Evolutionary conservation across 2,797 vertebrate species (phyloP), one percentile per base, ranked within the genome.

Genomic region (Sebastiscus albofasciatus): DNA sequence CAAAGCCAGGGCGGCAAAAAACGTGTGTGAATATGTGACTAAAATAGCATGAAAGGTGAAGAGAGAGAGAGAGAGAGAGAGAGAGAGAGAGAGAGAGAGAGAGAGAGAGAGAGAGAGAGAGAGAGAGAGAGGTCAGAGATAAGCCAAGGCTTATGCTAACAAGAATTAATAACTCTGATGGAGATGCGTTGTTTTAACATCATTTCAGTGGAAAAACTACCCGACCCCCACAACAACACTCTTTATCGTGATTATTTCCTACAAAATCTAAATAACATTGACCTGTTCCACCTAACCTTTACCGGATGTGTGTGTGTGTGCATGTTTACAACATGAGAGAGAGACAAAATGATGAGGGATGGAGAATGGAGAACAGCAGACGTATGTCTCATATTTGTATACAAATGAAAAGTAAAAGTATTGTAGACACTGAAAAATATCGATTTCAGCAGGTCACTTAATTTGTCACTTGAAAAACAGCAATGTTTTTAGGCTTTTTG

Each of bases 121-220:
- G 18, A 22, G 52, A 34, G n/a, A 29, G 61, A 54, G 65, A 49
- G 80, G 67, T 83, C 81, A 81, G 81, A 80, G 86, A 93, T 91
- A 92, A 94, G 85, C 86, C 83, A 83, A 71, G 82, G 88, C 89
- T 75, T 92, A 91, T 89, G 54, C 87, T 88, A 92, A 90, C 86
- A 92, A 82, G 90, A 92, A 92, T 92, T 88, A 90, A 92, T 91
- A 92, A 89, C 78, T 67, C 72, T 86, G 92, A 93, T 92, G 85
- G 85, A 92, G 85, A 90, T 92, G 82, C 79, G 80, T 82, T 77
- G 74, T 83, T 87, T 93, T 91, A 83, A 81, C 88, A 88, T 88
- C 2, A 11, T 56, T 79, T 62, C 27, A 55, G 33, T 55, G n/a
- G 39, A 26, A 39, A 67, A 68, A 60, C 36, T 14, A 2, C 55